phyloP scores from a whole-genome alignment of 23 tunicate genomes.

The Oikopleura vanhoeffeni region DNA sequence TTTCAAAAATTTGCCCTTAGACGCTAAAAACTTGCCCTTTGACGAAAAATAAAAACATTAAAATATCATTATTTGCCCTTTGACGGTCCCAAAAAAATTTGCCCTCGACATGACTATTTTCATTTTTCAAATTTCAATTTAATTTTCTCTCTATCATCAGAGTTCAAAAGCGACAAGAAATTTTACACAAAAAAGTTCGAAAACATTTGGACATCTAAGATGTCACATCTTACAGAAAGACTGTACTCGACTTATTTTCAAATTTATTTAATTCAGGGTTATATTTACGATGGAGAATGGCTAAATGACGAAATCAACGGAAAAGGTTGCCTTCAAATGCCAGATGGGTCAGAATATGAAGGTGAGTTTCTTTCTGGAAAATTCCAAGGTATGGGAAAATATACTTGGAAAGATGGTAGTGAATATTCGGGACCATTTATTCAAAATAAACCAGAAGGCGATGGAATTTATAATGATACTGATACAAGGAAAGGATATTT shows the following conservation, averaged over 20 bases:
- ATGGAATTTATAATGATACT: background rate
- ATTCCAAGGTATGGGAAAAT: background rate
- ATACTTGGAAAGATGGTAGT: conserved; percentile 2
- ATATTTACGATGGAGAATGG: conserved; percentile 3
- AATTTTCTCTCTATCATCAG: too few species aligned
- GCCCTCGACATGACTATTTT: too few species aligned
- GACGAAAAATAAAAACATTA: too few species aligned
- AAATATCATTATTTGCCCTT: too few species aligned
- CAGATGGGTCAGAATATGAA: conserved; percentile 2
- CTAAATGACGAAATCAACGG: background rate
- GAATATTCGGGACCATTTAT: background rate
- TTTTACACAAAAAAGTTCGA: too few species aligned
- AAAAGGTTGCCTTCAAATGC: background rate
- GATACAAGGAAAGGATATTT: background rate
- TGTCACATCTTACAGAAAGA: too few species aligned
- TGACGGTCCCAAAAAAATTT: too few species aligned
- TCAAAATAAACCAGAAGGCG: background rate
- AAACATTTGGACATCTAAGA: too few species aligned
- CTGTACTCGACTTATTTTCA: background rate
- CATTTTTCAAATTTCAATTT: too few species aligned
- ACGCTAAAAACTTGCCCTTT: too few species aligned
- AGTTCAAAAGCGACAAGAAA: too few species aligned
- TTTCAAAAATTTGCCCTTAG: too few species aligned
- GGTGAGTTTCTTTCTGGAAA: background rate
- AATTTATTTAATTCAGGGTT: background rate